Evolutionary conservation across 2,113 vertebrate species (phyloP).

Genomic region (Rhadina sibilatrix): DNA sequence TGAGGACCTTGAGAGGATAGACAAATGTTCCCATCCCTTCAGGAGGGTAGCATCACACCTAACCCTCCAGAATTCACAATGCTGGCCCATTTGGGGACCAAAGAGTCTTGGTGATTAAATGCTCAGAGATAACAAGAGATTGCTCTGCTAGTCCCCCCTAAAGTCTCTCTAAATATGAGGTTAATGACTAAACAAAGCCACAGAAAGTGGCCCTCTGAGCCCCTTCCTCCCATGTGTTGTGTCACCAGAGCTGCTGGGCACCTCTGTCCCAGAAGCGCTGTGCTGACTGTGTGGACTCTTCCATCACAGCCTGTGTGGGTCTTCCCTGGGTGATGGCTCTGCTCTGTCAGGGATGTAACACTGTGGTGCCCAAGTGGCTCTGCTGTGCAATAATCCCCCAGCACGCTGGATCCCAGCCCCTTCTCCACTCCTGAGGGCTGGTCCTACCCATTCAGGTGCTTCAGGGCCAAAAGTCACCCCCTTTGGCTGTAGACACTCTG

Average conservation of each 20-base stretch:
- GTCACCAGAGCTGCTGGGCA: accelerated
- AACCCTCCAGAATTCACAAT: background rate
- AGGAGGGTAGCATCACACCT: background rate
- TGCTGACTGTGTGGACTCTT: background rate
- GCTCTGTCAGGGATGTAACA: accelerated
- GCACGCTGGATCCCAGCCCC: background rate
- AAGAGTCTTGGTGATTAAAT: background rate
- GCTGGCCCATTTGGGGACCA: background rate
- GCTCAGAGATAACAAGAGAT: background rate
- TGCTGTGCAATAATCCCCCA: background rate
- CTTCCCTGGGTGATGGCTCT: background rate
- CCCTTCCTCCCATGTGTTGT: background rate
- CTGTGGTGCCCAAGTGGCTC: accelerated
- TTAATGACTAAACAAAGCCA: background rate
- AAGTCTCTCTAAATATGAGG: background rate
- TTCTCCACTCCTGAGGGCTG: background rate
- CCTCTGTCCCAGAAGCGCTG: background rate
- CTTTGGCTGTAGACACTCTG: accelerated
- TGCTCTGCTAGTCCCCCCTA: background rate
- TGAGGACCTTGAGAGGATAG: background rate
- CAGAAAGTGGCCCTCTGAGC: background rate
- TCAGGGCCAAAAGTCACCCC: accelerated
- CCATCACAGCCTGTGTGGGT: background rate
- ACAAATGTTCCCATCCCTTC: background rate
- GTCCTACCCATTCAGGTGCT: too few relatives aligned